Base-by-base conservation (phyloP, 2,888 invertebrate species). In the Ophion costatus region DNA sequence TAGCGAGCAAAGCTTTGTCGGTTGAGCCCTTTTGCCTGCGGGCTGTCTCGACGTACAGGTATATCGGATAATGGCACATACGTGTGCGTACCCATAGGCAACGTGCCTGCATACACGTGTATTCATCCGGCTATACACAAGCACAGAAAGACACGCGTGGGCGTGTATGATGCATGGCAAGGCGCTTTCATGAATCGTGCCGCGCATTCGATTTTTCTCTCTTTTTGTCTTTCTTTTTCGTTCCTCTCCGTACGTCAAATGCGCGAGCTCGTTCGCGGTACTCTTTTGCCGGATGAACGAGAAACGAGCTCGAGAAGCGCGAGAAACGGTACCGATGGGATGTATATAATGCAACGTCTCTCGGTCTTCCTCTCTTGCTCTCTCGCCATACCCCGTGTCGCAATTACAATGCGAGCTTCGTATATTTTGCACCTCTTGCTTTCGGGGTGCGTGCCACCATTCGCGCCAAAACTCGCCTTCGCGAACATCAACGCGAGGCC, bases 151-250 rank as follows among this genome's bases (percentile, higher is more conserved):
- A 81, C 88, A 85, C 87, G 89, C 91, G 91, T 92, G 91, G 91
- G 92, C 88, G 91, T 89, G 86, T 87, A 87, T 86, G 89, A 90
- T 91, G 88, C 90, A 90, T 89, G 88, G 80, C 88, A 86, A 88
- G 84, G 84, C 86, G 86, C 88, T 88, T 89, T 90, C 90, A 89
- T 89, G 88, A 92, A 90, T 88, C 88, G 87, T 88, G 88, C 89
- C 66, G 73, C 59, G 57, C 11, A 20, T 57, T 67, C 66, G 51
- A 51, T 17, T 51, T 51, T 51, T 51, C 14, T 51, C 51, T 51
- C 51, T 17, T 51, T 51, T 51, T 51, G 11, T 5, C 38, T 64
- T 63, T 77, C 33, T 59, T 71, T 59, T 51, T 70, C n/a, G 45
- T 42, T 63, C 75, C 81, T 75, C 81, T 71, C 88, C 87, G 80